phyloP scores from a whole-genome alignment of 2,797 vertebrate genomes.

The Margarornis squamiger region DNA sequence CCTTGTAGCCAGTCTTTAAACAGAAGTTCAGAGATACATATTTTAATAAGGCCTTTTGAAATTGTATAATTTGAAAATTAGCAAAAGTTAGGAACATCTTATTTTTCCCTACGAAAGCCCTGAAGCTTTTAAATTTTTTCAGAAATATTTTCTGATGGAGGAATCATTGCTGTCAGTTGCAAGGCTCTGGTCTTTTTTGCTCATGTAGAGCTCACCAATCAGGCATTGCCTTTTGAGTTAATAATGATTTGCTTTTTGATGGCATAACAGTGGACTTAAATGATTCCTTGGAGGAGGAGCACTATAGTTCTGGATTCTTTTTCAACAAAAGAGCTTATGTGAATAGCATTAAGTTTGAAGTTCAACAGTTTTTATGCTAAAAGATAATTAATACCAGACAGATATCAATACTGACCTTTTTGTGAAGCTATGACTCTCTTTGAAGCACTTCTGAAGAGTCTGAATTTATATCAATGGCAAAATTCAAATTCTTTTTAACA shows the following conservation, averaged over 20 bases:
- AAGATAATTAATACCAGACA: conserved; percentile 1
- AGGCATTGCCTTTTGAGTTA: not conserved
- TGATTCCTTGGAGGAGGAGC: not conserved
- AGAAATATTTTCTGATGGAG: not conserved
- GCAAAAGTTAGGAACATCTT: not conserved
- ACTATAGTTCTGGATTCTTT: not conserved
- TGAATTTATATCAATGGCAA: not conserved
- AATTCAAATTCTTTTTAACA: conserved; percentile 17
- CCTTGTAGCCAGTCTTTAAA: not conserved
- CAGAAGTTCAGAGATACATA: not conserved
- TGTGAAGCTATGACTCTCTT: not conserved
- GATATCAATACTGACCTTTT: conserved; percentile 5
- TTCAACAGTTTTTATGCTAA: not conserved
- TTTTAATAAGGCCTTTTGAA: not conserved
- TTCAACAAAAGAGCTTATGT: not conserved
- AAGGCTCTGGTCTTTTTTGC: not conserved
- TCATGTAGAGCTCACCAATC: not conserved
- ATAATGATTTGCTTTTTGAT: not conserved
- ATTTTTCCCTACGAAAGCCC: not conserved
- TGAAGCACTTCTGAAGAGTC: not conserved
- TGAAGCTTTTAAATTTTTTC: not conserved
- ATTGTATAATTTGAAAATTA: not conserved
- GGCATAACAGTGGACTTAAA: not conserved
- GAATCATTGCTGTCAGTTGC: not conserved
- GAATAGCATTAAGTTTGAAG: not conserved